phyloP scores from a whole-genome alignment of 2,888 invertebrate genomes.

The Eretmocerus hayati region DNA sequence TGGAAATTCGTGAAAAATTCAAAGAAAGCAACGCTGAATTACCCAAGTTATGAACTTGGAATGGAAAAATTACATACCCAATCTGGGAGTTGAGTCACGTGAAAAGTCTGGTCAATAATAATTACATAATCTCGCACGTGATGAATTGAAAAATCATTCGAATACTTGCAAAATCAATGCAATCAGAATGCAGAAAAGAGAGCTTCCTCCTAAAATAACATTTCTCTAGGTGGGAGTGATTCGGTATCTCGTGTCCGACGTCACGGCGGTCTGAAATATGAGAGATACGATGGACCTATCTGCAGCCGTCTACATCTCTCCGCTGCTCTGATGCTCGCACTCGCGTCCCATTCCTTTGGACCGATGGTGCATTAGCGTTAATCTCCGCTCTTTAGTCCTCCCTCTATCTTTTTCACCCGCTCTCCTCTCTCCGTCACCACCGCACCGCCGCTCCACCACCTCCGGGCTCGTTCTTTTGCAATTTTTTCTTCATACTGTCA shows the following conservation, averaged over 20 bases:
- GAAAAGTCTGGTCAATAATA: no score
- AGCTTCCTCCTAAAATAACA: constrained; percentile 35
- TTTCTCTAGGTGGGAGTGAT: constrained; percentile 43
- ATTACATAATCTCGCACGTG: no score
- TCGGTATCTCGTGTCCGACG: constrained; percentile 45
- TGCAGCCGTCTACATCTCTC: constrained; percentile 29
- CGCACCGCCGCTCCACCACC: constrained; percentile 38
- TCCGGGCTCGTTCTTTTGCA: constrained; percentile 41
- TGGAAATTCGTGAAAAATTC: no score
- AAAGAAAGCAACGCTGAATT: no score
- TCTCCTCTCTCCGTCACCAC: constrained; percentile 8
- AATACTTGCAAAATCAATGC: no score
- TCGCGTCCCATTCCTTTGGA: constrained; percentile 27
- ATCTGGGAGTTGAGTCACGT: no score
- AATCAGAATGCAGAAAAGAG: constrained; percentile 2
- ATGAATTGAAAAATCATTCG: no score
- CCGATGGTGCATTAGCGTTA: constrained; percentile 48
- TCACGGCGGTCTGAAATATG: constrained; percentile 47
- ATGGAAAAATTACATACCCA: no score
- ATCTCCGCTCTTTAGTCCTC: constrained; percentile 47
- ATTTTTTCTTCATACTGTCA: constrained; percentile 26
- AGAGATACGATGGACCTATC: constrained; percentile 46
- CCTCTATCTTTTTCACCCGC: constrained; percentile 43
- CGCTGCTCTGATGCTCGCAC: constrained; percentile 15
- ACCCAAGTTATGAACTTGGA: no score